Conservation (phyloP, 2,113 vertebrate genomes). For the Eptesicus fuscus region DNA sequence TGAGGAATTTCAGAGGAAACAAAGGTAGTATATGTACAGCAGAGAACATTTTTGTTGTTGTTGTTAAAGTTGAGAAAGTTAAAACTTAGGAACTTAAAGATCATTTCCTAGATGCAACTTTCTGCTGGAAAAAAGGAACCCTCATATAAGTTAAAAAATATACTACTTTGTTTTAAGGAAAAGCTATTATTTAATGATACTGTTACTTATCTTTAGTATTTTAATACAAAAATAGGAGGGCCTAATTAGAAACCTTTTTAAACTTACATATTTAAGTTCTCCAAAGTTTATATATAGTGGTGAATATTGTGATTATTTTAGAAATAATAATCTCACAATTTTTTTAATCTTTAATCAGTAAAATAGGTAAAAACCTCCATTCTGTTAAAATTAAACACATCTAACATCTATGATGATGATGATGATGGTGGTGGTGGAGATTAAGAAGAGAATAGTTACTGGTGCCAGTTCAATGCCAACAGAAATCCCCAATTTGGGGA, state of each 20-base stretch:
- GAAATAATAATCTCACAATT: not conserved
- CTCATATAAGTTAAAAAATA: slow-evolving; percentile 22
- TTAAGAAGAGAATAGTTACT: not conserved
- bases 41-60: not conserved
- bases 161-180: slow-evolving; percentile 43
- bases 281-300: not conserved
- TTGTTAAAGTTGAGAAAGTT: not conserved
- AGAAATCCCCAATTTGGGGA: not conserved
- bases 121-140: slow-evolving; percentile 58
- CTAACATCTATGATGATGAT: not conserved
- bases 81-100: not conserved
- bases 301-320: not conserved
- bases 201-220: not conserved
- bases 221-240: not conserved
- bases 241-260: not conserved
- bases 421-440: not conserved
- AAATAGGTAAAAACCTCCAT: not conserved
- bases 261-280: not conserved
- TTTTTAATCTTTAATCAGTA: not conserved
- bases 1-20: slow-evolving; percentile 68
- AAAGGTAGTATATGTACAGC: slow-evolving; percentile 50
- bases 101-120: slow-evolving; percentile 38
- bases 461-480: not conserved
- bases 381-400: not conserved
- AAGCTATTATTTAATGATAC: slow-evolving; percentile 13